A percentile compares a stretch with the other conserved stretches of the same genome.
These are phyloP conservation scores for Sakesphorus luctuosus DNA, from an alignment of 2,113 vertebrate species.

Conservation along the genomic window DNA sequence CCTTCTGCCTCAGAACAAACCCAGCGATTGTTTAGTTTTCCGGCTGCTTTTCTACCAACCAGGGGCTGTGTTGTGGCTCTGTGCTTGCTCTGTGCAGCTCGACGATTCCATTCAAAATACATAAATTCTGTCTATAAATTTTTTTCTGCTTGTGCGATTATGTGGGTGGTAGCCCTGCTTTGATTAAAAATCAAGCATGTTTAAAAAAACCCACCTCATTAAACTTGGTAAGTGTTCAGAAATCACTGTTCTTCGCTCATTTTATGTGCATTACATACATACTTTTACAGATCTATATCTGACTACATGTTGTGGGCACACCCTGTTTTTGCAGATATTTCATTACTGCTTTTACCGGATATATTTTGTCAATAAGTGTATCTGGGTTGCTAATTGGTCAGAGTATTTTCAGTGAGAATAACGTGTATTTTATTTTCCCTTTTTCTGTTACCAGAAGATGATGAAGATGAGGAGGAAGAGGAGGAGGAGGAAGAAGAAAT, in stretches of 20 bases:
- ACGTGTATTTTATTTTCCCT: background rate
- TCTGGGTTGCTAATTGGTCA: background rate
- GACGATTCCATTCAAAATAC: background rate
- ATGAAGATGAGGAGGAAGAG: conserved; percentile 88
- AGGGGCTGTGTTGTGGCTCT: conserved; percentile 57
- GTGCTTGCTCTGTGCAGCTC: conserved; percentile 15
- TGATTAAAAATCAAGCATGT: background rate
- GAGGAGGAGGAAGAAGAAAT: conserved; percentile 95
- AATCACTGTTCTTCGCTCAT: background rate
- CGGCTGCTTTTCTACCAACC: conserved; percentile 63
- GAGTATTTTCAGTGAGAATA: conserved; percentile 2
- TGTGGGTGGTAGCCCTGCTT: background rate
- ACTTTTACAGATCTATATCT: background rate
- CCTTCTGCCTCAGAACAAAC: conserved; percentile 80
- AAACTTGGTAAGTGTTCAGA: background rate
- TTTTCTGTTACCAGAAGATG: conserved; percentile 69
- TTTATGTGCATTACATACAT: background rate
- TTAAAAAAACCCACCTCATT: background rate
- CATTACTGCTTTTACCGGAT: background rate
- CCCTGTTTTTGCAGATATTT: background rate
- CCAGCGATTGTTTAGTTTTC: conserved; percentile 81
- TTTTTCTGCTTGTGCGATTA: background rate
- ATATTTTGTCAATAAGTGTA: background rate
- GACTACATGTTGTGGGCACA: background rate
- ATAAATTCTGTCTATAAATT: background rate